Conservation (phyloP, 2,888 invertebrate species). For the Scaptomyza cyrtandrae region DNA sequence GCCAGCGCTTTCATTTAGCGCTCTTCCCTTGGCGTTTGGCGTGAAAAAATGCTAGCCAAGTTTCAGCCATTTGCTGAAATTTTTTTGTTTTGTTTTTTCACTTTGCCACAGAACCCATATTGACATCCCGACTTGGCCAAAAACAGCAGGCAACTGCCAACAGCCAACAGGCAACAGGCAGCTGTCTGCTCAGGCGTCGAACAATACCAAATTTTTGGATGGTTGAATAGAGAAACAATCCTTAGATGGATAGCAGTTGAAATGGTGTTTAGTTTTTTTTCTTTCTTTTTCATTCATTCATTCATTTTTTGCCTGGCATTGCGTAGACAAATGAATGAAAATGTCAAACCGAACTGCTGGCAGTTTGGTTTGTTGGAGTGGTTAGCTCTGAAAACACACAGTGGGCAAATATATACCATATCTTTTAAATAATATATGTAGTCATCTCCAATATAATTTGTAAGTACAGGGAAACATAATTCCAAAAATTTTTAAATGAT, state of each 20-base stretch:
- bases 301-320: constrained; percentile 34
- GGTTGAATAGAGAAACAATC: constrained; percentile 54
- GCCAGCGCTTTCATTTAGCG: constrained; percentile 68
- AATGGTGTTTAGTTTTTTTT: constrained; percentile 43
- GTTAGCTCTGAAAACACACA: constrained; percentile 10
- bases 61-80: constrained; percentile 60
- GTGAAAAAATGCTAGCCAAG: constrained; percentile 75
- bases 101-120: constrained; percentile 40
- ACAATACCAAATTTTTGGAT: constrained; percentile 54
- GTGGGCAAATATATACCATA: not conserved
- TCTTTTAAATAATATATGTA: not conserved
- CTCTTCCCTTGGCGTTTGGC: constrained; percentile 54
- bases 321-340: constrained; percentile 80
- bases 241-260: constrained; percentile 64
- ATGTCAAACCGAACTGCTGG: constrained; percentile 69
- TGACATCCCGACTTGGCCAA: constrained; percentile 73
- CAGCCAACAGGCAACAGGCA: constrained; percentile 60
- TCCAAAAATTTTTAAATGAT: no score
- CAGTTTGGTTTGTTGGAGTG: constrained; percentile 37
- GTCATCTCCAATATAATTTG: not conserved
- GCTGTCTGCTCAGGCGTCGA: constrained; percentile 56
- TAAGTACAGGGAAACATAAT: no score
- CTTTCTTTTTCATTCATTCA: constrained; percentile 7
- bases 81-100: constrained; percentile 15
- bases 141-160: constrained; percentile 64